These are phyloP conservation scores for Scomberomorus guttatus DNA, from an alignment of 2,797 vertebrate genomes.

Conservation along the genomic window DNA sequence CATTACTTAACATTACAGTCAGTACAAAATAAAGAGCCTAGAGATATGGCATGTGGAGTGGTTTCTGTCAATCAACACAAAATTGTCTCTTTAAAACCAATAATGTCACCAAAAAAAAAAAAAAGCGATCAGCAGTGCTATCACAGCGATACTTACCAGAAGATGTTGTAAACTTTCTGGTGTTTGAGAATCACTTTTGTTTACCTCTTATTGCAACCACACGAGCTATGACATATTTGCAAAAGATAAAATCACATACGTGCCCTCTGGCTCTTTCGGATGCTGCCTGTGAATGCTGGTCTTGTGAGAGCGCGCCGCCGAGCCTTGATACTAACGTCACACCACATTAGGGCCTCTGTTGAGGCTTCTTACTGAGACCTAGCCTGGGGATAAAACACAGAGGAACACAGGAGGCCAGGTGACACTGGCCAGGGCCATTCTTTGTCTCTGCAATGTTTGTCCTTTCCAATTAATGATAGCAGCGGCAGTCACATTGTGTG, in stretches of 20 bases:
- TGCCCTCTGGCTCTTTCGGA: conserved; percentile 29
- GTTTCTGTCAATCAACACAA: neutral
- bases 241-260: conserved; percentile 22
- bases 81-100: neutral
- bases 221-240: conserved; percentile 35
- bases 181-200: conserved; percentile 16
- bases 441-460: conserved; percentile 66
- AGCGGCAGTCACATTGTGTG: conserved; percentile 53
- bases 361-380: conserved; percentile 32
- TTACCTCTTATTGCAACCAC: conserved; percentile 16
- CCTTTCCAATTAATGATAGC: conserved; percentile 62
- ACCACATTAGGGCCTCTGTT: conserved; percentile 44
- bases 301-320: conserved; percentile 9
- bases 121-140: neutral
- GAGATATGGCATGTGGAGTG: neutral
- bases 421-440: conserved; percentile 62
- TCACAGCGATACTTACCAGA: neutral
- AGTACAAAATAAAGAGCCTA: too few relatives aligned
- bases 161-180: conserved; percentile 6
- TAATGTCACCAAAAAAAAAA: too few relatives aligned
- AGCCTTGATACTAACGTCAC: conserved; percentile 44
- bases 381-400: conserved; percentile 49
- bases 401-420: conserved; percentile 59
- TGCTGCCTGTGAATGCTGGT: conserved; percentile 30
- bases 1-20: neutral